Evolutionary conservation across 2,888 invertebrate species (phyloP).

Genomic region (Tinea trinotella): DNA sequence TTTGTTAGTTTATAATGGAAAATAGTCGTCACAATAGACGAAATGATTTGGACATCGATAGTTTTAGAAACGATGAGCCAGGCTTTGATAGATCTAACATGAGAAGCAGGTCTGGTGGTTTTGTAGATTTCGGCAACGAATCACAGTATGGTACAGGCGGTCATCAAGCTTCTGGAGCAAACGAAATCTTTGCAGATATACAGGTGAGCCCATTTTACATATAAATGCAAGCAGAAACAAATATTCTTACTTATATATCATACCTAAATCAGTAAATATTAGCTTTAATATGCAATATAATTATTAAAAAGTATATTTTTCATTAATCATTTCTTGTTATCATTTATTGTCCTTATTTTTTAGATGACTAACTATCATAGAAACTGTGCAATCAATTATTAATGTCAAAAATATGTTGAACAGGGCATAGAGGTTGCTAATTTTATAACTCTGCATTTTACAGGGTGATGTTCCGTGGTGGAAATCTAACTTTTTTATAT

Average conservation of each 20-base stretch:
- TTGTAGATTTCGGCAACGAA: slow-evolving; percentile 82
- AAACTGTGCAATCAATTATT: too few species aligned
- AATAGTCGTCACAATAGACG: slow-evolving; percentile 41
- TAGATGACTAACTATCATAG: too few species aligned
- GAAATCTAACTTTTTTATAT: slow-evolving; percentile 97
- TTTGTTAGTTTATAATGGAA: slow-evolving; percentile 22
- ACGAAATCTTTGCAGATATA: slow-evolving; percentile 93
- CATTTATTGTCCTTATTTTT: too few species aligned
- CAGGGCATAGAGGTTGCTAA: too few species aligned
- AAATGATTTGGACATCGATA: slow-evolving; percentile 54
- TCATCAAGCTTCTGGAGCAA: slow-evolving; percentile 88
- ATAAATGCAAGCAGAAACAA: background rate
- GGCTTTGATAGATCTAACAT: slow-evolving; percentile 64
- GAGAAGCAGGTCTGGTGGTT: slow-evolving; percentile 79
- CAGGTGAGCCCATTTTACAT: slow-evolving; percentile 72
- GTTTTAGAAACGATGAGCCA: slow-evolving; percentile 58
- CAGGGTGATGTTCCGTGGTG: slow-evolving; percentile 92
- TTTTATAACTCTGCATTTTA: slow-evolving; percentile 23
- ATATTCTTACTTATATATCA: background rate
- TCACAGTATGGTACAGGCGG: slow-evolving; percentile 84
- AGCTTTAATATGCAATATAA: too few species aligned
- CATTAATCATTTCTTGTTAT: too few species aligned
- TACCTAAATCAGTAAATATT: too few species aligned
- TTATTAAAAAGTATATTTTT: too few species aligned
- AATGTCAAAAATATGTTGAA: background rate